A percentile compares a stretch with the other conserved stretches of the same genome.
phyloP scores from a whole-genome alignment of 1,140 invertebrate genomes.

The Polypedilum pembai region DNA sequence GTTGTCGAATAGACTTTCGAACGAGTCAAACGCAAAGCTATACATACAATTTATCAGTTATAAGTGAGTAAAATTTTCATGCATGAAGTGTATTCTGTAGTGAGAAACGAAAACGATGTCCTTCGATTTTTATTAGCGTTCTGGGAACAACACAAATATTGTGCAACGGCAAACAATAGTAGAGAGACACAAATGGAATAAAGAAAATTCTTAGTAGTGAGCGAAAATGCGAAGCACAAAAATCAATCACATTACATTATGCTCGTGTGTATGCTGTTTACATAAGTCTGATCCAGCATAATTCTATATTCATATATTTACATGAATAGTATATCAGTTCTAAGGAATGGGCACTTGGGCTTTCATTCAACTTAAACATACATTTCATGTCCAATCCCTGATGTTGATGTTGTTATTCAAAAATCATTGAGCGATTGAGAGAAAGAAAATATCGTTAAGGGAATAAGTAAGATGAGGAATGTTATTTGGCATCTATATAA shows the following conservation, averaged over 20 bases:
- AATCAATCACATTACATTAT: slow-evolving; percentile 9
- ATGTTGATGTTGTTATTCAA: too few relatives aligned
- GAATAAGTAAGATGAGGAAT: not conserved
- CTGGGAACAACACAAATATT: slow-evolving; percentile 1
- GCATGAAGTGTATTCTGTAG: slow-evolving; percentile 20
- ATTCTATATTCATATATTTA: too few relatives aligned
- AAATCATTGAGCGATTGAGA: too few relatives aligned
- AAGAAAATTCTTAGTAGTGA: too few relatives aligned
- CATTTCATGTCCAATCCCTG: too few relatives aligned
- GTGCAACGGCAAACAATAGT: not conserved
- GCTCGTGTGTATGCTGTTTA: not conserved
- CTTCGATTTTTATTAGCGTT: slow-evolving; percentile 5
- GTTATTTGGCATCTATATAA: slow-evolving; percentile 13
- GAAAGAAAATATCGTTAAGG: too few relatives aligned
- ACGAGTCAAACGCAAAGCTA: slow-evolving; percentile 80
- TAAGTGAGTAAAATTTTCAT: slow-evolving; percentile 57
- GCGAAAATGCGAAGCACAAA: not conserved
- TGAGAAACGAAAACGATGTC: not conserved
- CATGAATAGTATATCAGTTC: too few relatives aligned
- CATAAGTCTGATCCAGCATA: too few relatives aligned
- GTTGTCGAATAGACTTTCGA: slow-evolving; percentile 80
- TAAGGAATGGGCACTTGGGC: too few relatives aligned
- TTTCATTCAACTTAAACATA: too few relatives aligned
- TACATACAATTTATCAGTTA: slow-evolving; percentile 78
- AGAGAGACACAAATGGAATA: not conserved